These are phyloP conservation scores for Chloromyia formosa DNA, from an alignment of 2,888 invertebrate genomes.

Conservation along the genomic window DNA sequence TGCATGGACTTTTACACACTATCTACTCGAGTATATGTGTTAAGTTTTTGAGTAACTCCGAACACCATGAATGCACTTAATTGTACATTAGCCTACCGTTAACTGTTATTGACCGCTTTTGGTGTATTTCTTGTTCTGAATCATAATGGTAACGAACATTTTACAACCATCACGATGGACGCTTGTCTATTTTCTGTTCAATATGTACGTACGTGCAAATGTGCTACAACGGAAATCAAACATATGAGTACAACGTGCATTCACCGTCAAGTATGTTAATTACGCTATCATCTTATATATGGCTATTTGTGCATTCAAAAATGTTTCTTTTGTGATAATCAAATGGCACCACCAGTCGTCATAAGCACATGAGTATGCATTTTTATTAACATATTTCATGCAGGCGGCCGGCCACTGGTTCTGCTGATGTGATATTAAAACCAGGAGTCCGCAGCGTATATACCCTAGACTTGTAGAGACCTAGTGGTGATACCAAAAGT, in stretches of 20 bases:
- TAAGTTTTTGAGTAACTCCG: background rate
- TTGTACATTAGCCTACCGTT: background rate
- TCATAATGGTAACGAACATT: no score
- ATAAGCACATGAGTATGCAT: no score
- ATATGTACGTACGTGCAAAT: background rate
- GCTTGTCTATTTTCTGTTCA: background rate
- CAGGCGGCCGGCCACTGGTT: background rate
- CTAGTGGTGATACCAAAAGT: no score
- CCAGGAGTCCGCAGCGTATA: no score
- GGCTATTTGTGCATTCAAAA: constrained; percentile 6
- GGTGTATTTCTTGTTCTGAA: background rate
- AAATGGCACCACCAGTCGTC: no score
- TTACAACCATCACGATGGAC: no score
- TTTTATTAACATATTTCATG: background rate
- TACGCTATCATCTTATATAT: background rate
- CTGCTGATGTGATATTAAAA: no score
- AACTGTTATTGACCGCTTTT: constrained; percentile 29
- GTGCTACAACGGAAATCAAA: background rate
- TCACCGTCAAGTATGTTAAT: background rate
- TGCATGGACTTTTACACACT: background rate
- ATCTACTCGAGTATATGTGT: background rate
- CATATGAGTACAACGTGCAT: background rate
- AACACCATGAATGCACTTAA: background rate
- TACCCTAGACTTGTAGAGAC: no score
- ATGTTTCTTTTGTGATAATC: background rate